phyloP scores from a whole-genome alignment of 2,797 vertebrate genomes.

The Schizopygopsis malacanthus region DNA sequence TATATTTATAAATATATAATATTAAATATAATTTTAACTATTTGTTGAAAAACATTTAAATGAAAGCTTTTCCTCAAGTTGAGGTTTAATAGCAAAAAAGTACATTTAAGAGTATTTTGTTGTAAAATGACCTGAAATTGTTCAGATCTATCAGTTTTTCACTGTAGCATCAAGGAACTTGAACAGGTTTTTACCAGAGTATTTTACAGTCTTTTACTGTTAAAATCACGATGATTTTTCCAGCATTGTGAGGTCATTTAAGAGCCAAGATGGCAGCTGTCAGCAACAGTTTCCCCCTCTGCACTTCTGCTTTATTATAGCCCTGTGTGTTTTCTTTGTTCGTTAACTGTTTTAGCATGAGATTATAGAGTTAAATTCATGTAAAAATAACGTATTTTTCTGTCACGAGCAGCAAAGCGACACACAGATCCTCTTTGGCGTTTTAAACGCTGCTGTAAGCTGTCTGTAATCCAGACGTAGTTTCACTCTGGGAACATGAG shows the following conservation, averaged over 20 bases:
- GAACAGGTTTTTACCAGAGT: neutral
- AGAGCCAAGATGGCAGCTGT: neutral
- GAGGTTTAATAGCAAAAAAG: neutral
- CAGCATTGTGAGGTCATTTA: neutral
- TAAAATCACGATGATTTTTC: neutral
- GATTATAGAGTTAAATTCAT: neutral
- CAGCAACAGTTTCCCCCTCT: neutral
- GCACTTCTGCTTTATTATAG: neutral
- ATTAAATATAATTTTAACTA: too few species aligned
- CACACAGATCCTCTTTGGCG: neutral
- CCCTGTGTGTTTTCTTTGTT: neutral
- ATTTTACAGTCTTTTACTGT: neutral
- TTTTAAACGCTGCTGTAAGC: neutral
- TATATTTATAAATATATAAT: too few species aligned
- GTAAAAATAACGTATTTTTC: neutral
- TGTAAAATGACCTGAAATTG: neutral
- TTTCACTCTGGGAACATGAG: neutral
- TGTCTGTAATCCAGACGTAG: neutral
- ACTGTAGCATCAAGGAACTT: neutral
- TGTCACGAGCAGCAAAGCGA: neutral
- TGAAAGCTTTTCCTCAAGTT: too few species aligned
- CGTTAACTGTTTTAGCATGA: neutral
- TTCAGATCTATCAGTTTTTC: neutral
- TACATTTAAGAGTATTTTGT: neutral
- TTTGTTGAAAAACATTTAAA: too few species aligned